Conservation (phyloP, 2,797 vertebrate species). For the Poliocrania exsul region DNA sequence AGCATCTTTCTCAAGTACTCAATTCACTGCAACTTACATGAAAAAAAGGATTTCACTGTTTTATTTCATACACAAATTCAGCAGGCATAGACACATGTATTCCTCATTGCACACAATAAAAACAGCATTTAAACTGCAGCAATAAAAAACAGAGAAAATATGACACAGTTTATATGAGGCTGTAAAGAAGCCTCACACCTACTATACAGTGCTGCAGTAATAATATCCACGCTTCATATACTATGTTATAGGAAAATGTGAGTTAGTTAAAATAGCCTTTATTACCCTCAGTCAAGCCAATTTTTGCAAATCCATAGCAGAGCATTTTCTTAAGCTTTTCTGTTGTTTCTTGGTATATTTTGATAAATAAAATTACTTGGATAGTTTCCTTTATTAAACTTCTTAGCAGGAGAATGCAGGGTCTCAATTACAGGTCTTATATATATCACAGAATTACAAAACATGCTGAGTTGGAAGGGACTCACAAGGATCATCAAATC, state of each 20-base stretch:
- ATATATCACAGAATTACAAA: background rate
- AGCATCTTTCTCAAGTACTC: background rate
- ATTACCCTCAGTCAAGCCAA: background rate
- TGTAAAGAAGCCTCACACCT: constrained; percentile 55
- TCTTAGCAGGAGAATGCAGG: background rate
- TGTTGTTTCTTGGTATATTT: background rate
- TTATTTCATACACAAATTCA: background rate
- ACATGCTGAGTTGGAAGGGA: background rate
- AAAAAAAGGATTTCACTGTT: background rate
- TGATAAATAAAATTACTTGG: background rate
- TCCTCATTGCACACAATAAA: constrained; percentile 36
- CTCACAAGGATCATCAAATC: background rate
- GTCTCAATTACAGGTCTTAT: background rate
- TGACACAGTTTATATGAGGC: constrained; percentile 43
- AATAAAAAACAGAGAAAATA: constrained; percentile 44
- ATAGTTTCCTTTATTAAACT: background rate
- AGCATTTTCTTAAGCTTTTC: background rate
- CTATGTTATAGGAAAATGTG: constrained; percentile 36
- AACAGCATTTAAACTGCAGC: constrained; percentile 31
- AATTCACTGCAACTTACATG: background rate
- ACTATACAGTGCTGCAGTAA: background rate
- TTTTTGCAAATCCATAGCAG: background rate
- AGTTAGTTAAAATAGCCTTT: constrained; percentile 51
- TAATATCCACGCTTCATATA: constrained; percentile 29
- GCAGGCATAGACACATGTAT: constrained; percentile 16